Evolutionary conservation across 2,797 vertebrate genomes (phyloP), one percentile per base, ranked within the genome.

Genomic region (Chrysocyon brachyurus): DNA sequence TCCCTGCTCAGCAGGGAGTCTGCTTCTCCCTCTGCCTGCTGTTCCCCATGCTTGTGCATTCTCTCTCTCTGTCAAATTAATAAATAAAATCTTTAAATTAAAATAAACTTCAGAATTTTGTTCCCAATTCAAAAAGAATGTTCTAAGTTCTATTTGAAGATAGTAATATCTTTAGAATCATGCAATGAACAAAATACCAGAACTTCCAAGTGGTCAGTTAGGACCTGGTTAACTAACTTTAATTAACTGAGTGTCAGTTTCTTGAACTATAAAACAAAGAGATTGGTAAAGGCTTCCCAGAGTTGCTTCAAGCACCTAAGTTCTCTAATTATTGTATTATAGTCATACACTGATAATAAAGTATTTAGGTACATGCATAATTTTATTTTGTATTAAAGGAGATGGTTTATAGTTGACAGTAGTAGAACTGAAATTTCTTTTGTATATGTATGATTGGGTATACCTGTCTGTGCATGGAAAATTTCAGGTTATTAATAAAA

Each of bases 341-440:
- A 73, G 26, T 81, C 52, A 57, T 46, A 68, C 12, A 54, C 54
- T 82, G 40, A 87, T 84, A 89, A 75, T 92, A 77, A 94, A 66
- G 87, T 75, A 31, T 40, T 40, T 83, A 77, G 22, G 21, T 70
- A 26, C 26, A 17, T 94, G 3, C 59, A 49, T 96, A 66, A 66
- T 85, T 97, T 96, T 93, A 87, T 94, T 96, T 96, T 92, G 7
- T 83, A 26, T 57, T 73, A 75, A 83, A 79, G 26, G 46, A 79
- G 26, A 24, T 87, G 9, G 3, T 57, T 96, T 86, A 46, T 70
- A 16, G 46, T 92, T 88, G n/a, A 92, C 21, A 87, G 28, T 72
- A 75, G 14, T 40, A 83, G 70, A 81, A 89, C 57, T 75, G 36
- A 83, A 75, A 24, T 89, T 94, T 96, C 54, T 92, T 78, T 31